Base-by-base conservation (phyloP, 2,888 invertebrate species). In the Nephrotoma guestfalica region DNA sequence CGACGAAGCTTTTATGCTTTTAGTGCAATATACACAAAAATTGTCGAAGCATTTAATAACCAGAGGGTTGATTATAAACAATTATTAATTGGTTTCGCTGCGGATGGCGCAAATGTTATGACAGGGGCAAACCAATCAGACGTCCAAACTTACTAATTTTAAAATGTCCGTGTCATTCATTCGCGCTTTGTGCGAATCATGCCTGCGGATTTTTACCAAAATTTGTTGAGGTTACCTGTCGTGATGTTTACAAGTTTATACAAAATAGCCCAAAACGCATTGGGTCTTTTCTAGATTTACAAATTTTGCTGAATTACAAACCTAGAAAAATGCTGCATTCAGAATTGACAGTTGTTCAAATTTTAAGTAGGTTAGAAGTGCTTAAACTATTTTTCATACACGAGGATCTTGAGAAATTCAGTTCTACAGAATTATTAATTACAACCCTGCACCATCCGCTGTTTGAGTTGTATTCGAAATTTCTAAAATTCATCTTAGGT, bases 71-170 rank as follows among this genome's bases (percentile, higher is more conserved):
- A 71, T 3, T 71, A 71, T 2, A 18, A 4, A 15, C 5, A 83
- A 83, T 89, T 90, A 71, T 88, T 90, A 88, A 89, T 90, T 84
- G 90, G 90, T 0, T 90, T 90, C 88, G 90, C 89, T 41, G 88
- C 89, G 5, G 90, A 91, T 88, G 90, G 90, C 11, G 90, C 90
- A 4, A 90, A 89, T 88, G 83, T 83, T 7, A 83, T 83, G 83
- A 83, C 83, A 7, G 83, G 83, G 71, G 3, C 30, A 71, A 71
- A n/a, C n/a, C n/a, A n/a, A n/a, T n/a, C n/a, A n/a, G n/a, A n/a
- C n/a, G 71, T n/a, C 4, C 83, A n/a, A 40, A 83, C 7, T 40
- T 83, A 6, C 2, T 83, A 5, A 83, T 83, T 83, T 83, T 83
- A 30, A 83, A 83, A 83, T 83, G 83, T 40, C 4, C 83, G 18